These are phyloP conservation scores for Clivina fossor DNA, from an alignment of 2,888 invertebrate genomes.

Conservation along the genomic window DNA sequence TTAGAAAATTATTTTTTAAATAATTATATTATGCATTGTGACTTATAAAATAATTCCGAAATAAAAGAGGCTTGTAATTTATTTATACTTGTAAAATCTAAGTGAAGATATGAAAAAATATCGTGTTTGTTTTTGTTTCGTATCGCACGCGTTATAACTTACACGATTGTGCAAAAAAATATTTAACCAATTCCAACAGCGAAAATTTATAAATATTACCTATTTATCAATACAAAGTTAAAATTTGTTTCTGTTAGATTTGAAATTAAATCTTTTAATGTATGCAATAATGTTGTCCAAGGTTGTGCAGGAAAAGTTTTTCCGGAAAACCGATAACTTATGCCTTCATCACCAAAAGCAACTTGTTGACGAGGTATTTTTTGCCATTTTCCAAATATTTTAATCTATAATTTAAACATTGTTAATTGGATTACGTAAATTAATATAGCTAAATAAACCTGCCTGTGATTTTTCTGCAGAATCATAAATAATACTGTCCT, in stretches of 20 bases:
- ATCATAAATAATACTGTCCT: conserved; percentile 63
- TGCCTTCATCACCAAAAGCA: conserved; percentile 66
- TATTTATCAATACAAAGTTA: conserved; percentile 69
- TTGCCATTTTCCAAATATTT: conserved; percentile 68
- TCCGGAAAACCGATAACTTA: conserved; percentile 68
- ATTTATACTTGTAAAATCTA: too few species aligned
- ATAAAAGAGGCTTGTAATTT: too few species aligned
- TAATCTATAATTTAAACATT: conserved; percentile 45
- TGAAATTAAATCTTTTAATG: conserved; percentile 57
- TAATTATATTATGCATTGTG: too few species aligned
- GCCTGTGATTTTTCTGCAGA: conserved; percentile 64
- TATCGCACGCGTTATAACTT: too few species aligned
- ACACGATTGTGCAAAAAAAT: too few species aligned
- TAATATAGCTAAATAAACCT: conserved; percentile 46
- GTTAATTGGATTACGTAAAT: not conserved
- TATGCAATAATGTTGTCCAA: conserved; percentile 60
- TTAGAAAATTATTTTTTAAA: too few species aligned
- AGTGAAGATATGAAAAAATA: too few species aligned
- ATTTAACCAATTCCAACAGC: too few species aligned
- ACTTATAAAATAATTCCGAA: too few species aligned
- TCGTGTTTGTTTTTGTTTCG: too few species aligned
- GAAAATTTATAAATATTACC: conserved; percentile 55
- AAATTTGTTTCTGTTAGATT: conserved; percentile 59
- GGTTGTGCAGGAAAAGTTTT: conserved; percentile 63
- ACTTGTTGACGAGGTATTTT: conserved; percentile 70